Evolutionary conservation across 2,113 vertebrate genomes (phyloP), one percentile per base, ranked within the genome.

Genomic region (Sorex araneus): DNA sequence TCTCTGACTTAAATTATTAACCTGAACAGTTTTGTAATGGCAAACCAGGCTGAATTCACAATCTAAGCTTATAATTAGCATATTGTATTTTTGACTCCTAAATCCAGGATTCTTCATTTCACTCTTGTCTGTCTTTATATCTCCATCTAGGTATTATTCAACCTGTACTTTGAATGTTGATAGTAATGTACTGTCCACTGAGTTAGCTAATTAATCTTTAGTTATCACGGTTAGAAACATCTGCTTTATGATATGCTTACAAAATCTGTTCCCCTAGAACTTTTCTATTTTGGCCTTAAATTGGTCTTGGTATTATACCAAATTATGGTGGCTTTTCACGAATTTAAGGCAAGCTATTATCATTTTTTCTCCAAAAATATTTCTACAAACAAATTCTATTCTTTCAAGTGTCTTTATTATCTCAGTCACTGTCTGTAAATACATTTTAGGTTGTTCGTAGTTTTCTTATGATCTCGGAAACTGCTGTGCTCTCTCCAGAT

Each of bases 81-180:
- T 79, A 54, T 73, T 6, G 0, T 92, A 87, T 89, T 93, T 94
- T 86, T 94, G 91, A 95, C 85, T 92, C 10, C 89, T 92, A 94
- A 94, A 93, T 95, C 92, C 95, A 95, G 27, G 77, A 69, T 23
- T 87, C 43, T 73, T 12, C 9, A 70, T 81, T 93, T 84, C 63
- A 12, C 13, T 87, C 30, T 60, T 71, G 18, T 30, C 19, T 90
- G 54, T 9, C 74, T 85, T 92, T 73, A 79, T 0, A 11, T 78
- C 43, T 92, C 32, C 54, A 34, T 76, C 47, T 85, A 57, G 74
- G 2, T 76, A 2, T 60, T 60, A 2, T 77, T 36, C 23, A 63
- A 10, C 9, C 54, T 81, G 18, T 75, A 43, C 21, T 84, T 67
- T 84, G 73, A 76, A 60, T 27, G 54, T 75, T 64, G 90, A 50